Conservation (phyloP, 1,140 invertebrate genomes). For the Apis dorsata region DNA sequence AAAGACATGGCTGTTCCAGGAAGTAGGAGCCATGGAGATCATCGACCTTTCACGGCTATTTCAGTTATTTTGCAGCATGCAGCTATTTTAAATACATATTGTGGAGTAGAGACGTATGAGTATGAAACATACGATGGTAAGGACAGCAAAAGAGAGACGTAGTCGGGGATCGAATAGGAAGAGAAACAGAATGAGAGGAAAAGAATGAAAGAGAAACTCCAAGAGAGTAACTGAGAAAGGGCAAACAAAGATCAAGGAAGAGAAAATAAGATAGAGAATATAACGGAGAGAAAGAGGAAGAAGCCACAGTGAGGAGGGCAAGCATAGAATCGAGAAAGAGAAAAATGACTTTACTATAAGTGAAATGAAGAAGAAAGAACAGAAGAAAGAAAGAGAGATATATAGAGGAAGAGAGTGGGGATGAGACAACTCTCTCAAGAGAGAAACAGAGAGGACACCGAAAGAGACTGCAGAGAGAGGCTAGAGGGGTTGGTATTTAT, state of each 20-base stretch:
- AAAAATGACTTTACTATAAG: slow-evolving; percentile 15
- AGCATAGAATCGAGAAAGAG: slow-evolving; percentile 45
- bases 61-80: slow-evolving; percentile 74
- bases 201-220: neutral
- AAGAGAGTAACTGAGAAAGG: slow-evolving; percentile 4
- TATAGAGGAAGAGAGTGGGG: slow-evolving; percentile 26
- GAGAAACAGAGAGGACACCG: neutral
- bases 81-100: slow-evolving; percentile 75
- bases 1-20: slow-evolving; percentile 65
- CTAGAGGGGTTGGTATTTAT: slow-evolving; percentile 69
- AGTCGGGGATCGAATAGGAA: neutral
- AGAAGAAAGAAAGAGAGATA: slow-evolving; percentile 8
- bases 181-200: slow-evolving; percentile 1
- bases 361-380: slow-evolving; percentile 17
- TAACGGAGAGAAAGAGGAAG: slow-evolving; percentile 23
- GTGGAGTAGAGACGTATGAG: slow-evolving; percentile 63
- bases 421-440: slow-evolving; percentile 40
- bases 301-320: slow-evolving; percentile 19
- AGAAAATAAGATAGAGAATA: slow-evolving; percentile 1
- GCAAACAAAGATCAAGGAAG: slow-evolving; percentile 15
- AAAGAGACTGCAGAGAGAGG: slow-evolving; percentile 38
- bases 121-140: slow-evolving; percentile 59
- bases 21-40: slow-evolving; percentile 72
- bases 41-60: slow-evolving; percentile 75
- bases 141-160: slow-evolving; percentile 46